Evolutionary conservation across 37 sponge, comb jelly and placozoan genomes (phyloP).

Genomic region (Halichondria panicea): DNA sequence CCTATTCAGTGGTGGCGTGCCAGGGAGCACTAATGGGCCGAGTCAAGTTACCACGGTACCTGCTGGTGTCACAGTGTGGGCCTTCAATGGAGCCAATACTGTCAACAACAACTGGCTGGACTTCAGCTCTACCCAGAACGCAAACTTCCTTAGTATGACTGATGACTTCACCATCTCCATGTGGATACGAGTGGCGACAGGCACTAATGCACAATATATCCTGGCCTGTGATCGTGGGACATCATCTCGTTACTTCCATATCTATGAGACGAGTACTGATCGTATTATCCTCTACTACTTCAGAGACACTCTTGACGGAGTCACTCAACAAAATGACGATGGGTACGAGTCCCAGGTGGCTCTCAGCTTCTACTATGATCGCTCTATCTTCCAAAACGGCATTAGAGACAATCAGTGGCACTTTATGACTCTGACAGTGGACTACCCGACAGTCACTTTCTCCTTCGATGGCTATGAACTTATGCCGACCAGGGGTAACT

Average conservation of each 20-base stretch:
- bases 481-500: slow-evolving; percentile 22
- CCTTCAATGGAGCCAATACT: slow-evolving; percentile 14
- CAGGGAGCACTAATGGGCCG: neutral
- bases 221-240: slow-evolving; percentile 36
- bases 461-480: slow-evolving; percentile 40
- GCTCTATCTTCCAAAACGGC: slow-evolving; percentile 5
- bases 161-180: slow-evolving; percentile 51
- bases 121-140: neutral
- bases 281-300: slow-evolving; percentile 36
- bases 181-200: slow-evolving; percentile 23
- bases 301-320: slow-evolving; percentile 15
- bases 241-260: slow-evolving; percentile 25
- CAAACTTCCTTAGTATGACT: slow-evolving; percentile 1
- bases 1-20: neutral
- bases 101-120: slow-evolving; percentile 12
- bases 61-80: slow-evolving; percentile 6
- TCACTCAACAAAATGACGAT: slow-evolving; percentile 3
- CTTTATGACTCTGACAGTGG: slow-evolving; percentile 29
- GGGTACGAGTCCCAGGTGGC: slow-evolving; percentile 38
- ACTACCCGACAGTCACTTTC: slow-evolving; percentile 23
- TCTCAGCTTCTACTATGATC: slow-evolving; percentile 50
- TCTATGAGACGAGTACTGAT: neutral
- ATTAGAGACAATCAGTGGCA: slow-evolving; percentile 54
- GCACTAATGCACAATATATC: slow-evolving; percentile 12
- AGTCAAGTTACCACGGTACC: neutral